phyloP scores from a whole-genome alignment of 2,797 vertebrate species.

The Xyrichtys novacula region DNA sequence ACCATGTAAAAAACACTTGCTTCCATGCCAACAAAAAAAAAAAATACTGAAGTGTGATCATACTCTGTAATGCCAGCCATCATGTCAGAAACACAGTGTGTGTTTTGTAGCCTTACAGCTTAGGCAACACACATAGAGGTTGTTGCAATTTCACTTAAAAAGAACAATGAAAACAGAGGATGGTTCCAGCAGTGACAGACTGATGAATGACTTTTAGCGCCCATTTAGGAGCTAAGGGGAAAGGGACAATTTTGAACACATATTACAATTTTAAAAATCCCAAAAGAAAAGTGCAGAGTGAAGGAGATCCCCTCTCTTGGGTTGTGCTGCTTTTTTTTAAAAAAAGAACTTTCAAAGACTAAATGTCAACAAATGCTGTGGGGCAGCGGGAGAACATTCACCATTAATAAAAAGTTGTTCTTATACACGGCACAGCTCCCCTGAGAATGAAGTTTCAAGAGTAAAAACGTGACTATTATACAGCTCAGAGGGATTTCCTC shows the following conservation, averaged over 20 bases:
- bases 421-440: background rate
- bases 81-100: background rate
- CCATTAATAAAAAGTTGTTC: slow-evolving; percentile 13
- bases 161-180: background rate
- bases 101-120: background rate
- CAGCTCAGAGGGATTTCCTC: background rate
- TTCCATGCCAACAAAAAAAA: background rate
- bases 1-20: background rate
- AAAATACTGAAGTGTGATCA: background rate
- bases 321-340: slow-evolving; percentile 5
- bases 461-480: background rate
- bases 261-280: background rate
- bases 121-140: background rate
- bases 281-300: background rate
- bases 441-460: background rate
- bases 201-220: background rate
- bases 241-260: slow-evolving; percentile 4
- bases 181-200: background rate
- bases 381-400: slow-evolving; percentile 18
- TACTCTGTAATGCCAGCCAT: background rate
- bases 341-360: slow-evolving; percentile 26
- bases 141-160: background rate
- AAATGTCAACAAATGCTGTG: slow-evolving; percentile 38
- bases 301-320: background rate
- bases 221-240: background rate